phyloP scores from a whole-genome alignment of 1,140 invertebrate genomes.

The Aphidius ervi region DNA sequence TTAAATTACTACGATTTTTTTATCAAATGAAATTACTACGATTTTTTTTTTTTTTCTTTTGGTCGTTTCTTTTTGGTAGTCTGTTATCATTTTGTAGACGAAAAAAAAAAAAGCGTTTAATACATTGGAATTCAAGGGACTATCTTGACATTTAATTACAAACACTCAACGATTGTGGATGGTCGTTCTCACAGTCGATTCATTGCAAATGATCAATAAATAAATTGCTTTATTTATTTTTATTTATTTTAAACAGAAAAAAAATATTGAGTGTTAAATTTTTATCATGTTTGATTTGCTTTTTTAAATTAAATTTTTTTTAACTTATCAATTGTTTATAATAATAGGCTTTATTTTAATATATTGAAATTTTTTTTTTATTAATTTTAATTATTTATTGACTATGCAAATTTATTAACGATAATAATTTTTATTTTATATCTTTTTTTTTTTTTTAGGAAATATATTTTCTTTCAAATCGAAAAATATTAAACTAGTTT shows the following conservation, averaged over 20 bases:
- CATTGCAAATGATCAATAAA: neutral
- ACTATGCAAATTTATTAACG: constrained; percentile 9
- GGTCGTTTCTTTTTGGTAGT: constrained; percentile 5
- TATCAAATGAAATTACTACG: too few species aligned
- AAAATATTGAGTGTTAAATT: too few species aligned
- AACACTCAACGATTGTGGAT: constrained; percentile 24
- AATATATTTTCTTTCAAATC: too few species aligned
- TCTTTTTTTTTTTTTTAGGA: too few species aligned
- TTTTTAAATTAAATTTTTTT: neutral
- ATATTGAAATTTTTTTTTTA: neutral
- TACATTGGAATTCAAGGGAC: constrained; percentile 25
- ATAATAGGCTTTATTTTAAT: neutral
- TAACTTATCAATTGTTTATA: neutral
- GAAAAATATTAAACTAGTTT: too few species aligned
- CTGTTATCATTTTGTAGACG: constrained; percentile 13
- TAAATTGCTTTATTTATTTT: neutral
- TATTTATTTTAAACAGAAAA: neutral
- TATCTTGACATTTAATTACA: constrained; percentile 28
- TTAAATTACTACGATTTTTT: too few species aligned
- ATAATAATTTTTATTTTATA: too few species aligned
- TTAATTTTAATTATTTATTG: neutral
- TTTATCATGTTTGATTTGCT: too few species aligned
- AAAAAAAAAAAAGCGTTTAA: constrained; percentile 18
- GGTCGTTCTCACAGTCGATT: constrained; percentile 19
- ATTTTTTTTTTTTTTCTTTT: neutral